Evolutionary conservation across 2,797 vertebrate species (phyloP).

Genomic region (Oreortyx pictus): DNA sequence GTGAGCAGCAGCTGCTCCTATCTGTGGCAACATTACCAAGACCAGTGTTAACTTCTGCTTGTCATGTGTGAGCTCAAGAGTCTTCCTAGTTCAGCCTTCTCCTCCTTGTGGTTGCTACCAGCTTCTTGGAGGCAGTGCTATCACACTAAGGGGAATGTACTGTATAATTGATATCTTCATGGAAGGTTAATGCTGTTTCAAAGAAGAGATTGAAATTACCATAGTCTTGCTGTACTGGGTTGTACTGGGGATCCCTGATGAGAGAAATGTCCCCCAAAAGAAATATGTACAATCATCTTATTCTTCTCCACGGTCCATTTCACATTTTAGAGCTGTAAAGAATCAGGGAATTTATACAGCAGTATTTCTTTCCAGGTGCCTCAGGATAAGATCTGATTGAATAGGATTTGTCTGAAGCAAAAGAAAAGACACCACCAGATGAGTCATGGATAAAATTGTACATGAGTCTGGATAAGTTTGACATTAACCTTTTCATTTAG

Average conservation of each 20-base stretch:
- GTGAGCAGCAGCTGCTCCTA: background rate
- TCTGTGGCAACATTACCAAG: background rate
- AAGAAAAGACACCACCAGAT: background rate
- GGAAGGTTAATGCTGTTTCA: background rate
- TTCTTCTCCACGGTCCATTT: background rate
- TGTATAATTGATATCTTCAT: background rate
- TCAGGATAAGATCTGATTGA: background rate
- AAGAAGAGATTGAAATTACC: background rate
- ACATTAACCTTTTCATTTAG: background rate
- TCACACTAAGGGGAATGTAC: background rate
- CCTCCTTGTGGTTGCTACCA: background rate
- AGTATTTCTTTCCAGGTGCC: background rate
- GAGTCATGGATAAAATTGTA: background rate
- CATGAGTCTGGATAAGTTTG: background rate
- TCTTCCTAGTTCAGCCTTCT: background rate
- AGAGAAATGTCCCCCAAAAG: background rate
- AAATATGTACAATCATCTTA: background rate
- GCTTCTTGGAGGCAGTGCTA: background rate
- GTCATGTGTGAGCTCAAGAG: background rate
- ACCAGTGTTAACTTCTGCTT: fast-evolving
- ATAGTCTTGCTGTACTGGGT: background rate
- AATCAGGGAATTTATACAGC: background rate
- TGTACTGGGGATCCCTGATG: background rate
- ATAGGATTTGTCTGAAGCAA: background rate
- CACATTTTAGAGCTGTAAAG: background rate